Evolutionary conservation across 1,140 invertebrate species (phyloP).

Genomic region (Protaetia brevitarsis): DNA sequence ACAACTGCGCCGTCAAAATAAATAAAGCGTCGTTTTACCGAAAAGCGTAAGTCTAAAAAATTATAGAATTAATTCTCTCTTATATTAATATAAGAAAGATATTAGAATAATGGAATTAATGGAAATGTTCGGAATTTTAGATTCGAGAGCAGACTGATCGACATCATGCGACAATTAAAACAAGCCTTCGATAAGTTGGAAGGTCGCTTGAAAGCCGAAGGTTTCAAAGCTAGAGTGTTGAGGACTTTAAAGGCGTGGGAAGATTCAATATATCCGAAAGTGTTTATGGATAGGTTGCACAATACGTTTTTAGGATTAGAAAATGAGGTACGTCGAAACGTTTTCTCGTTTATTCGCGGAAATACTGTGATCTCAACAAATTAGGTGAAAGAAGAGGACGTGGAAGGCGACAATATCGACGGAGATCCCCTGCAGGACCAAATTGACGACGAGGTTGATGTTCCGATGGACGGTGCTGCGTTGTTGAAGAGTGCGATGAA

Average conservation of each 20-base stretch:
- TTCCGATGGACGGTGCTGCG: conserved; percentile 79
- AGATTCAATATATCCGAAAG: conserved; percentile 96
- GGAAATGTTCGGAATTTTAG: conserved; percentile 53
- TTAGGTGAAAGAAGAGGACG: conserved; percentile 50
- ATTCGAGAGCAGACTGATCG: conserved; percentile 81
- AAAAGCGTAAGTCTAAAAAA: conserved; percentile 64
- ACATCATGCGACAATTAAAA: conserved; percentile 84
- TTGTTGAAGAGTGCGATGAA: conserved; percentile 69
- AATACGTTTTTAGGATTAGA: conserved; percentile 71
- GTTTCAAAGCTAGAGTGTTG: conserved; percentile 94
- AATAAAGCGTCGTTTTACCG: conserved; percentile 96
- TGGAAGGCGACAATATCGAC: conserved; percentile 54
- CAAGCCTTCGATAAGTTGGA: conserved; percentile 76
- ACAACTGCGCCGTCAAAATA: conserved; percentile 95
- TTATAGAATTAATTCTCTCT: not conserved
- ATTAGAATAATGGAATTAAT: no score
- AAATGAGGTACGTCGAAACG: conserved; percentile 22
- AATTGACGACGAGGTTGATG: conserved; percentile 62
- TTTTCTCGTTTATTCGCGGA: not conserved
- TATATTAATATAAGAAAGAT: no score
- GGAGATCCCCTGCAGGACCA: conserved; percentile 63
- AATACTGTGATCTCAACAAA: not conserved
- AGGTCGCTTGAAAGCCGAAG: conserved; percentile 90
- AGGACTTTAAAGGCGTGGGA: conserved; percentile 95
- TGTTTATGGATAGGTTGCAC: conserved; percentile 86